A percentile compares a stretch with the other conserved stretches of the same genome.
Conservation (phyloP, 2,797 vertebrate genomes). For the Mormyrops attenuatus region DNA sequence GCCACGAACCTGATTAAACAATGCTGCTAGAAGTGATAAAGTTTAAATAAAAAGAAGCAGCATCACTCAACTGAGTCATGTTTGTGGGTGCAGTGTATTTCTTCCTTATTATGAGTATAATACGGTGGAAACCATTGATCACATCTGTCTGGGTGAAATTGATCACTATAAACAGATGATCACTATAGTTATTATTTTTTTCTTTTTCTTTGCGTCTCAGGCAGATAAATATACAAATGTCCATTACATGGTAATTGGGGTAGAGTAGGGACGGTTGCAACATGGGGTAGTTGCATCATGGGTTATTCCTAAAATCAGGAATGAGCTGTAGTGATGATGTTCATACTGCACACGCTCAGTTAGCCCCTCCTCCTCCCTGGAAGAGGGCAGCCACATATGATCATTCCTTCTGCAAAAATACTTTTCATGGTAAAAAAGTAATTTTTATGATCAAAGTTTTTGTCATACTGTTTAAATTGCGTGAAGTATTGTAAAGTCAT, state of each 20-base stretch:
- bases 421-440: too few relatives aligned
- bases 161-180: background rate
- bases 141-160: background rate
- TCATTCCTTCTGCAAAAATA: too few relatives aligned
- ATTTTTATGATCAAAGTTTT: too few relatives aligned
- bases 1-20: background rate
- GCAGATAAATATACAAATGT: background rate
- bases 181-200: background rate
- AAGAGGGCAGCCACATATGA: too few relatives aligned
- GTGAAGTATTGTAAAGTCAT: too few relatives aligned
- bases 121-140: background rate
- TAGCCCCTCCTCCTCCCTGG: background rate
- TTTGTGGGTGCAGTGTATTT: background rate
- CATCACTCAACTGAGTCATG: background rate
- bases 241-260: too few relatives aligned
- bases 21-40: background rate
- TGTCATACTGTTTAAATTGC: too few relatives aligned
- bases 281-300: too few relatives aligned
- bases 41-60: background rate
- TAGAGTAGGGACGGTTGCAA: background rate
- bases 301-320: background rate
- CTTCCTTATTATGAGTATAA: background rate
- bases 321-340: background rate
- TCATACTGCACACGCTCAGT: background rate
- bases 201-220: background rate